Evolutionary conservation across 2,113 vertebrate species (phyloP), one percentile per base, ranked within the genome.

Genomic region (Equus quagga): DNA sequence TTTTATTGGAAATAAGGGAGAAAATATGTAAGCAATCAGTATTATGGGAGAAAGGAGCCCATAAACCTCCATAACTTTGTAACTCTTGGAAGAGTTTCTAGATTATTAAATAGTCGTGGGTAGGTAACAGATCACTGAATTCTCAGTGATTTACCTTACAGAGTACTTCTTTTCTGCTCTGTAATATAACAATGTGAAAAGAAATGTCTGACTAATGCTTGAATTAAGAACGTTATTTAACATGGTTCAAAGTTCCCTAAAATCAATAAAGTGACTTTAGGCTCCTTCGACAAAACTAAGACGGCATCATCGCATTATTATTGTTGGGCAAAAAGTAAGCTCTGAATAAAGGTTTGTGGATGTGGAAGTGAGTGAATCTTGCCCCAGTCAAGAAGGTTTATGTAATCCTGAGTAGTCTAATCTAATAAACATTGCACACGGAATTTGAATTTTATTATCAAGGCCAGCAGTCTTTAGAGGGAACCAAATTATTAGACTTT

Each of bases 201-300:
- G 44, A 76, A 67, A 54, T 60, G 36, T 19, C 21, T 81, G 49
- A 83, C n/a, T 80, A 31, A 54, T 93, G 65, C 31, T 95, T 80
- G 26, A 83, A 84, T 80, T 84, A 84, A 95, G 73, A 96, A 67
- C 46, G 51, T 67, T 62, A 89, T 81, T 67, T 64, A 46, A 94
- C 65, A 75, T 36, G 14, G 33, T 79, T 86, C 56, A 49, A 83
- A 67, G 58, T 90, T n/a, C 64, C 26, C n/a, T 86, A 14, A 86
- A 82, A 89, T 72, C 73, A 89, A 24, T 75, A 23, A 64, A 73
- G 70, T 56, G 28, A 64, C 28, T 65, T n/a, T 28, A 73, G 69
- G 28, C 9, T 6, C 69, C 11, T 85, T 56, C 28, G 31, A 72
- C 58, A 83, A 86, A 64, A 87, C n/a, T 51, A 51, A 24, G 46